phyloP scores from a whole-genome alignment of 2,888 invertebrate species.

The Synergus gifuensis region DNA sequence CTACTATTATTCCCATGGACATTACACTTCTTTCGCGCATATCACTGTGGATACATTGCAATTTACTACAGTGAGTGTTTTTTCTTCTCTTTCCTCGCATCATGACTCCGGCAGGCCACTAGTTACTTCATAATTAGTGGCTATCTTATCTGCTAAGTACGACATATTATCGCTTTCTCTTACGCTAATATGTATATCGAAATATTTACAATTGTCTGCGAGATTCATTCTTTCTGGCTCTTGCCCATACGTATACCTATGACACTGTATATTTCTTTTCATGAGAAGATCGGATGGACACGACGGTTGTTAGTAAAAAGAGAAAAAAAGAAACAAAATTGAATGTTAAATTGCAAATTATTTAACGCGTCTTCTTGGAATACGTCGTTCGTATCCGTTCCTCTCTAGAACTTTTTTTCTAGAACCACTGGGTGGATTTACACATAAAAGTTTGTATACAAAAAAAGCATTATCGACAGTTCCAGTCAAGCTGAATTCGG shows the following conservation, averaged over 20 bases:
- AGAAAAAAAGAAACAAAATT: neutral
- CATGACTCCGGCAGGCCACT: neutral
- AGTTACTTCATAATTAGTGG: neutral
- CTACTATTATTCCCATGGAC: slow-evolving; percentile 51
- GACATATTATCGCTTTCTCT: slow-evolving; percentile 52
- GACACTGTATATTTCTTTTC: slow-evolving; percentile 35
- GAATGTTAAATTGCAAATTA: neutral
- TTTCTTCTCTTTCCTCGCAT: slow-evolving; percentile 12
- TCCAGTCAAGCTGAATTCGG: slow-evolving; percentile 62
- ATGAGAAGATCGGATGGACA: slow-evolving; percentile 42
- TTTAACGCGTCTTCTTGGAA: neutral
- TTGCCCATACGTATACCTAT: neutral
- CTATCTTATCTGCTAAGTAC: slow-evolving; percentile 49
- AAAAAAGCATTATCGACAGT: slow-evolving; percentile 71
- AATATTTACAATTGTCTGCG: slow-evolving; percentile 65
- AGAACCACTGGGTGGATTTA: slow-evolving; percentile 50
- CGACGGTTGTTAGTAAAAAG: slow-evolving; percentile 3
- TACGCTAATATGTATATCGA: slow-evolving; percentile 56
- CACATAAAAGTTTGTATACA: slow-evolving; percentile 49
- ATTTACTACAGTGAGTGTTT: slow-evolving; percentile 52
- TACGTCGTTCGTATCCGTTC: slow-evolving; percentile 44
- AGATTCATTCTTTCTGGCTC: slow-evolving; percentile 6
- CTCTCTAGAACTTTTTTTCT: slow-evolving; percentile 55
- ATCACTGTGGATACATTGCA: slow-evolving; percentile 6
- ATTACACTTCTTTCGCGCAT: neutral